Base-by-base conservation (phyloP, 2,888 invertebrate species). In the Cantharis nigra region DNA sequence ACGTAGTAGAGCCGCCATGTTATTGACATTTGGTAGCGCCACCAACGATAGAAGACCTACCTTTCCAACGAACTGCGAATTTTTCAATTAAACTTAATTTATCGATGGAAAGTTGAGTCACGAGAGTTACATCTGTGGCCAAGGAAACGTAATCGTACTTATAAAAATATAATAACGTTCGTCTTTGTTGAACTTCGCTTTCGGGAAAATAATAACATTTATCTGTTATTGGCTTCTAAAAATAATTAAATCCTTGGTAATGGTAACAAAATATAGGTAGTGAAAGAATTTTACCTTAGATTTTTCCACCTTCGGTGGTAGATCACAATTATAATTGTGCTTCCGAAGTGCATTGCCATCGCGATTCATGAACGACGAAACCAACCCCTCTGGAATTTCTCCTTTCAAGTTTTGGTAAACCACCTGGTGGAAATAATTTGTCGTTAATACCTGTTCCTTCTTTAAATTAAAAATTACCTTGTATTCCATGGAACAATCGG, bases 31-130 rank as follows among this genome's bases (percentile, higher is more conserved):
- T 16, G 16, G 16, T 16, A n/a, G n/a, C n/a, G n/a, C n/a, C n/a
- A n/a, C n/a, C n/a, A n/a, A n/a, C n/a, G n/a, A n/a, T n/a, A n/a
- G 16, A 1, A 16, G 0, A 16, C 16, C 16, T 16, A 16, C 94
- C 94, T 88, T 93, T 92, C 97, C 97, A 97, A 88, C 95, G 93
- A 85, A 93, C 93, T 80, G 94, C 94, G 16, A 97, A 89, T 80
- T 94, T 92, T 88, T 96, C 96, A 69, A 97, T 90, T 90, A 96
- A 94, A 88, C 95, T 94, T 80, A 97, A 87, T 63, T 97, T 90
- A 85, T 97, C 97, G 91, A 94, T 94, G 64, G 97, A 96, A 82
- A 97, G 90, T 86, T 97, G 97, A 14, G 96, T 93, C 1, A 96
- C 95, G n/a, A 97, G 91, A 0, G 96, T 96, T 71, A 97, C 94